Base-by-base conservation (phyloP, 1,140 invertebrate species). In the Pogonognathellus flavescens region DNA sequence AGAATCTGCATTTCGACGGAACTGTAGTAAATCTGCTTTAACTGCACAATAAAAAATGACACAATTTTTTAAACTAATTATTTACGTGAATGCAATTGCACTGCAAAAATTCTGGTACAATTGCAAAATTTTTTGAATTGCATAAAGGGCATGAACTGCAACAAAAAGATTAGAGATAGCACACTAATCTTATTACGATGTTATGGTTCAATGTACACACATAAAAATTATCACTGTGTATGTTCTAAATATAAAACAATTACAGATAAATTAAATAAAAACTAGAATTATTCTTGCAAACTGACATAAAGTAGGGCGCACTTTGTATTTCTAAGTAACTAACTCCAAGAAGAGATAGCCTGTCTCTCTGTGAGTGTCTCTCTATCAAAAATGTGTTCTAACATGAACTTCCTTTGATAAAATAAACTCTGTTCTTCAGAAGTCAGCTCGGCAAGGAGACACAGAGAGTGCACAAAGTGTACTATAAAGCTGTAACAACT, bases 361-460 rank as follows among this genome's bases (percentile, higher is more conserved):
- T 66, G 62, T 66, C 25, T 20, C 18, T 66, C 60, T 66, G 60
- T 25, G 62, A 66, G 62, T 31, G 20, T 76, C 70, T 41, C 53
- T 76, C 70, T 76, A 76, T 76, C 70, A 76, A 76, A 76, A 76
- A 76, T 76, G 70, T 76, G 70, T 76, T 25, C 49, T 76, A 76
- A 76, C 70, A 76, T 76, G 70, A 76, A 76, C 70, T 76, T 76
- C 70, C 70, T 76, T 76, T 31, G 70, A 76, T 76, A 76, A 76
- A 76, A 50, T 76, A 76, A 76, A 50, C 31, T 76, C 70, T 31
- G 25, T 76, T 7, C 31, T 50, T 3, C 13, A 10, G 20, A 70
- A 70, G 66, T 4, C 14, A 70, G 20, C 13, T 49, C 70, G 16
- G 53, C 53, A 14, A 57, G n/a, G 53, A 57, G 53, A 57, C 53